phyloP scores from a whole-genome alignment of 2,888 invertebrate genomes.

The Cacoxenus indagator region DNA sequence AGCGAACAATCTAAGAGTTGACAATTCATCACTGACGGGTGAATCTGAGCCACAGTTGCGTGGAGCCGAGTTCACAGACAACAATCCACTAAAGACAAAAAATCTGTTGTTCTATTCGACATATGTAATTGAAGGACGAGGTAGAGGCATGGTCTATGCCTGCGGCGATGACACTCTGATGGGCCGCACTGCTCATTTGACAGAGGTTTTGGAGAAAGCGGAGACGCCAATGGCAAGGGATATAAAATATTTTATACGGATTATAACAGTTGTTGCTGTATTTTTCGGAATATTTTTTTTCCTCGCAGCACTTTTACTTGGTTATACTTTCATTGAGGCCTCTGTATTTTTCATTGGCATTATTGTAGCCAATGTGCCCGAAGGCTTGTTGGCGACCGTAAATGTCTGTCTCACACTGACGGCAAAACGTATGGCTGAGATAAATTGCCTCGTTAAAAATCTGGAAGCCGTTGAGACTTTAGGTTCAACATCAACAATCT shows the following conservation, averaged over 20 bases:
- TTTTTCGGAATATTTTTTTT: constrained; percentile 96
- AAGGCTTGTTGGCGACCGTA: constrained; percentile 96
- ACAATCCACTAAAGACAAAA: constrained; percentile 93
- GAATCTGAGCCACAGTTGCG: constrained; percentile 94
- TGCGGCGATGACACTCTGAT: constrained; percentile 95
- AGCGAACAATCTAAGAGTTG: constrained; percentile 93
- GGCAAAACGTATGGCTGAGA: constrained; percentile 98
- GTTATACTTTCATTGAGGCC: constrained; percentile 98
- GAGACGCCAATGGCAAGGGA: constrained; percentile 98
- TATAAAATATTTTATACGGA: constrained; percentile 97
- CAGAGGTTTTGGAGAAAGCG: constrained; percentile 92
- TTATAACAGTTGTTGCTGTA: constrained; percentile 95
- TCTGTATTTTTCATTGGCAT: constrained; percentile 99
- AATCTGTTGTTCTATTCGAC: constrained; percentile 96
- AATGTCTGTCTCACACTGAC: constrained; percentile 98
- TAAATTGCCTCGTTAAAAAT: constrained; percentile 98
- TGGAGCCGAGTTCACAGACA: constrained; percentile 89
- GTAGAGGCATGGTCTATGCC: constrained; percentile 93
- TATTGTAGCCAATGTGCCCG: constrained; percentile 99
- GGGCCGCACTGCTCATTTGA: constrained; percentile 94
- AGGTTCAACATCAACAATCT: constrained; percentile 98
- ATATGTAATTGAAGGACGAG: constrained; percentile 92
- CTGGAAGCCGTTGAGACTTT: constrained; percentile 98
- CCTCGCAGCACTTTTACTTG: constrained; percentile 94
- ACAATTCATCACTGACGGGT: constrained; percentile 94